Percentiles rank a stretch among this genome's conserved stretches.
Evolutionary conservation across 2,888 invertebrate genomes (phyloP).

Genomic region (Caenorhabditis drosophilae): DNA sequence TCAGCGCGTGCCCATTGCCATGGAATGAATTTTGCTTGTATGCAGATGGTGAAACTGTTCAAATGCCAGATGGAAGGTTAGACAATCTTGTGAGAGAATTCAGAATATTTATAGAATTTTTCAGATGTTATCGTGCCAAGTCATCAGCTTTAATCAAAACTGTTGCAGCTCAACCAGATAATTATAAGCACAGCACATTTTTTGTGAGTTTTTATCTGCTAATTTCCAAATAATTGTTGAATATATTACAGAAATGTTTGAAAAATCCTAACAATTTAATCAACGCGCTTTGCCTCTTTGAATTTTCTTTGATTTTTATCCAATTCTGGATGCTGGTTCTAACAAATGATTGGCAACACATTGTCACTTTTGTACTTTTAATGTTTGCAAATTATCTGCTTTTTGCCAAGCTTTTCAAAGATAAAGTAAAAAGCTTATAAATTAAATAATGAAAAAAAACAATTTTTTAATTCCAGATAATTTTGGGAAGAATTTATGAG

Average conservation of each 20-base stretch:
- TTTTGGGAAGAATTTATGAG: constrained; percentile 61
- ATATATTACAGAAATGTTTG: constrained; percentile 80
- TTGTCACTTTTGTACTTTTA: constrained; percentile 83
- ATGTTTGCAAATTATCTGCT: constrained; percentile 89
- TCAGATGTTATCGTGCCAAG: constrained; percentile 36
- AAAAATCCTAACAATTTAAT: constrained; percentile 81
- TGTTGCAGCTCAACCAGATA: constrained; percentile 87
- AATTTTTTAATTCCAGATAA: constrained; percentile 41
- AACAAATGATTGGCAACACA: constrained; percentile 88
- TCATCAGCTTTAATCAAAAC: constrained; percentile 69
- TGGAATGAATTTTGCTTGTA: constrained; percentile 38
- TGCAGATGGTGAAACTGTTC: constrained; percentile 41
- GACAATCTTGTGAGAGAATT: too few relatives aligned
- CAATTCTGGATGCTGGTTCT: constrained; percentile 82
- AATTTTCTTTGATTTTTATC: constrained; percentile 57
- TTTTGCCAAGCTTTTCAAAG: constrained; percentile 85
- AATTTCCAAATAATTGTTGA: neutral
- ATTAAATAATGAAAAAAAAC: neutral
- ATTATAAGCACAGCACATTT: constrained; percentile 81
- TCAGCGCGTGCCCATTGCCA: constrained; percentile 38
- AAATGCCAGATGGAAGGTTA: constrained; percentile 41
- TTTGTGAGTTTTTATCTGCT: constrained; percentile 77
- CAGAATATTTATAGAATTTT: neutral
- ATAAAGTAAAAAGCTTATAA: constrained; percentile 28
- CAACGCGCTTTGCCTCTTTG: constrained; percentile 75